Base-by-base conservation (phyloP, 2,888 invertebrate genomes). In the Drosophila niveifrons region DNA sequence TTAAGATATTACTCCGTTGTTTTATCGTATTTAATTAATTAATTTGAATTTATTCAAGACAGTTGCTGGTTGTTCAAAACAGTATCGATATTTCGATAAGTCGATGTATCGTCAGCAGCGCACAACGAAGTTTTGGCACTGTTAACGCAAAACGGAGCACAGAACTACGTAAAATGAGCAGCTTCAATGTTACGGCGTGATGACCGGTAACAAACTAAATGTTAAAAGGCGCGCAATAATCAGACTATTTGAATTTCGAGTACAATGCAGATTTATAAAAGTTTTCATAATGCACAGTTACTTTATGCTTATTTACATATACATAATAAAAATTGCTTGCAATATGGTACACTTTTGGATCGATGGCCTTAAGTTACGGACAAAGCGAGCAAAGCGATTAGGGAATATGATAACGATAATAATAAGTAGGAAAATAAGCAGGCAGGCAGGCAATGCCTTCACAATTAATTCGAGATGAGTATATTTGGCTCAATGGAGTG, bases 401-500 rank as follows among this genome's bases (percentile, higher is more conserved):
- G 28, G 4, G 28, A 2, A 18, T 17, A 34, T 10, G 8, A n/a
- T 17, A 15, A 7, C 10, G 11, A 34, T 13, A 15, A 7, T 6
- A 7, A 34, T 13, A 10, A 41, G 13, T 8, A 41, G 8, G 39
- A 13, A 23, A 50, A 11, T 36, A 31, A 55, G 28, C 44, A 43
- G 28, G 34, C 13, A 29, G 48, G n/a, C n/a, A n/a, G n/a, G n/a
- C n/a, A n/a, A n/a, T n/a, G n/a, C n/a, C n/a, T n/a, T n/a, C n/a
- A n/a, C n/a, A n/a, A 39, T 89, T 81, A 92, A 76, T 91, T 90
- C 74, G 91, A 92, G 75, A 91, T 81, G 73, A 92, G 88, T 74
- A 92, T 91, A 82, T 91, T 95, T 0, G 96, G 95, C 57, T 95
- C 93, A 74, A 95, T 94, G 2, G 95, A 93, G 67, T 94, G 93